Percentiles rank a stretch among this genome's conserved stretches.
Evolutionary conservation across 2,888 invertebrate species (phyloP).

Genomic region (Drosophila affinis): DNA sequence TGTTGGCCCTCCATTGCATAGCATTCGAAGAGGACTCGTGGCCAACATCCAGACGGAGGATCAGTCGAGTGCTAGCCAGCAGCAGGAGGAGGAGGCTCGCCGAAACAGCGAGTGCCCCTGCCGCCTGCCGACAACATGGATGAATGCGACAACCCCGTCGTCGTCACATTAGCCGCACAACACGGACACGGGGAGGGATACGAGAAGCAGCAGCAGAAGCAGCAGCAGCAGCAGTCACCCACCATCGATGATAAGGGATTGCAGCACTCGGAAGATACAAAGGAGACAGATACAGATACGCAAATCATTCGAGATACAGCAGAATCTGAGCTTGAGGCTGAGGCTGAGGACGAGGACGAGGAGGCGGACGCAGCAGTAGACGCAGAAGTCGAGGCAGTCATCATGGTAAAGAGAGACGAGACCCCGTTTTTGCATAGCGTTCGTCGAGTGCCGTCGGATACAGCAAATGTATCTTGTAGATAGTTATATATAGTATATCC

Average conservation of each 20-base stretch:
- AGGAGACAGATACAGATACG: conserved; percentile 7
- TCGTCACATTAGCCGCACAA: conserved; percentile 83
- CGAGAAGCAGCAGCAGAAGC: conserved; percentile 22
- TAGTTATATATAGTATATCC: conserved; percentile 19
- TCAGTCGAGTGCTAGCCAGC: conserved; percentile 23
- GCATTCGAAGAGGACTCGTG: conserved; percentile 11
- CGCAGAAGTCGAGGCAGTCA: conserved; percentile 75
- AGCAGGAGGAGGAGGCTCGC: conserved; percentile 67
- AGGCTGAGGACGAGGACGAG: conserved; percentile 3
- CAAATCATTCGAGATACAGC: neutral
- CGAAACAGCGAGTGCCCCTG: conserved; percentile 74
- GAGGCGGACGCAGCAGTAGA: conserved; percentile 68
- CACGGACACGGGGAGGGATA: conserved; percentile 79
- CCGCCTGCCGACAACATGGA: conserved; percentile 83
- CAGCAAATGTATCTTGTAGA: conserved; percentile 26
- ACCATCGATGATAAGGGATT: conserved; percentile 23
- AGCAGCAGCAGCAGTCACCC: conserved; percentile 24
- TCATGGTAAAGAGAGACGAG: conserved; percentile 59
- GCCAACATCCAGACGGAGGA: conserved; percentile 25
- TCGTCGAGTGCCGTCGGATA: neutral
- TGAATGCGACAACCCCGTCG: conserved; percentile 84
- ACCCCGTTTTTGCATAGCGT: too few relatives aligned
- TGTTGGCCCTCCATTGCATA: conserved; percentile 27
- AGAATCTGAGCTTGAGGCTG: neutral
- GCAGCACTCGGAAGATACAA: conserved; percentile 12